Percentiles rank a stretch among this genome's conserved stretches.
Conservation (phyloP, 2,113 vertebrate genomes). For the Hirundichthys speculiger region DNA sequence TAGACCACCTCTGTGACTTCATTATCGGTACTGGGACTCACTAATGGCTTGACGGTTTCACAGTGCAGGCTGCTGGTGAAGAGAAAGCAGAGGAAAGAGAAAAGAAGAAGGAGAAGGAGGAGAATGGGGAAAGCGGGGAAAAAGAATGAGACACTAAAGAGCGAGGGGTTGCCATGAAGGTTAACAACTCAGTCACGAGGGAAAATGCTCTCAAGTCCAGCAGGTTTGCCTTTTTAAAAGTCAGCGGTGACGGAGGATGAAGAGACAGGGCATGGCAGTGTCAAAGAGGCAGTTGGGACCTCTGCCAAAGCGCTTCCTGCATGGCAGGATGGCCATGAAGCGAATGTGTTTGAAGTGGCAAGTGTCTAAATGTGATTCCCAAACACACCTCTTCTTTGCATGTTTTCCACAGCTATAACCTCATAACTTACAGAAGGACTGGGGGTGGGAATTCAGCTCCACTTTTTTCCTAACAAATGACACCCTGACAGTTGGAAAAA, state of each 20-base stretch:
- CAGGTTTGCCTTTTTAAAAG: conserved; percentile 40
- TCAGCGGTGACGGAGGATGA: conserved; percentile 43
- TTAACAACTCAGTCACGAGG: conserved; percentile 70
- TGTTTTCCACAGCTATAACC: conserved; percentile 72
- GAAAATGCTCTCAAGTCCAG: conserved; percentile 53
- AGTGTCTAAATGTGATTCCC: conserved; percentile 25
- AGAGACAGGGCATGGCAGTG: conserved; percentile 7
- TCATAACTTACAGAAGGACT: conserved; percentile 82
- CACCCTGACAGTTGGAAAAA: conserved; percentile 85
- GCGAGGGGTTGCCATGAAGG: conserved; percentile 59
- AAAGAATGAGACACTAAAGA: conserved; percentile 41
- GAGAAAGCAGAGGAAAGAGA: conserved; percentile 29
- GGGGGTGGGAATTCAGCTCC: conserved; percentile 82
- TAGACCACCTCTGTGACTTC: conserved; percentile 75
- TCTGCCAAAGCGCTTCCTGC: conserved; percentile 4
- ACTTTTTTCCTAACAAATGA: conserved; percentile 78
- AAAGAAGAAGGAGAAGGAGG: conserved; percentile 4
- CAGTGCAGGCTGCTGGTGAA: conserved; percentile 58
- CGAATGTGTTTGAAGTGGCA: conserved; percentile 20
- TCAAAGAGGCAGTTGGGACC: conserved; percentile 22
- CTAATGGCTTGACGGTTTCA: conserved; percentile 68
- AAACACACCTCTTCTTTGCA: conserved; percentile 60
- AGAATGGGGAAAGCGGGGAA: conserved; percentile 18
- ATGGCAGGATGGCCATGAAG: conserved; percentile 13
- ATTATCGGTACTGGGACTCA: conserved; percentile 72